These are phyloP conservation scores for Scaptomyza montana DNA, from an alignment of 1,140 invertebrate species.

Conservation along the genomic window DNA sequence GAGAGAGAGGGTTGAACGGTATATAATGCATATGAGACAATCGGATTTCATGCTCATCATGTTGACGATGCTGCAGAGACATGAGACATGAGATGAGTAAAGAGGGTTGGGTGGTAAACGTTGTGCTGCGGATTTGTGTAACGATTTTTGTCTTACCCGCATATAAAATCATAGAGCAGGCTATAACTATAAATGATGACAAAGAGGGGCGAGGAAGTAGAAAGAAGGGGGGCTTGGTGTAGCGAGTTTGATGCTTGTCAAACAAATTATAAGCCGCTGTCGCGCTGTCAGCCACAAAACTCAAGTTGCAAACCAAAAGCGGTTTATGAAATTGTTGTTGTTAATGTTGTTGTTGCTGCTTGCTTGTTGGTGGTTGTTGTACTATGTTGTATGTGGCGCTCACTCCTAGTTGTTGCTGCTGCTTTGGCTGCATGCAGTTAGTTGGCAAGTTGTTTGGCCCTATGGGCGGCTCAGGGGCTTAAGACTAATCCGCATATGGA, in stretches of 20 bases:
- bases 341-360: slow-evolving; percentile 45
- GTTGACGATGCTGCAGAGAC: background rate
- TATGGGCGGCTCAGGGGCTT: slow-evolving; percentile 52
- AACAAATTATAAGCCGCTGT: slow-evolving; percentile 74
- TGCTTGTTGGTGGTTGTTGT: slow-evolving; percentile 21
- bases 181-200: background rate
- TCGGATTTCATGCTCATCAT: slow-evolving; percentile 32
- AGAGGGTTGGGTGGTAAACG: background rate
- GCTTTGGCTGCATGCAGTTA: slow-evolving; percentile 32
- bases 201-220: too few relatives aligned
- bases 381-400: background rate
- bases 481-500: slow-evolving; percentile 77
- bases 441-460: slow-evolving; percentile 60
- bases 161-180: slow-evolving; percentile 26
- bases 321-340: slow-evolving; percentile 60
- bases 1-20: background rate
- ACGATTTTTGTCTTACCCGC: slow-evolving; percentile 37
- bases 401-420: background rate
- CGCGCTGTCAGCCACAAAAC: slow-evolving; percentile 40
- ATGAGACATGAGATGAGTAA: too few relatives aligned
- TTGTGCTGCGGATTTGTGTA: slow-evolving; percentile 14
- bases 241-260: slow-evolving; percentile 70
- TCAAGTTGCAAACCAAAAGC: slow-evolving; percentile 63
- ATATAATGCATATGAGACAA: slow-evolving; percentile 16
- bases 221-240: background rate